Evolutionary conservation across 2,888 invertebrate species (phyloP), one percentile per base, ranked within the genome.

Genomic region (Pristionchus arcanus): DNA sequence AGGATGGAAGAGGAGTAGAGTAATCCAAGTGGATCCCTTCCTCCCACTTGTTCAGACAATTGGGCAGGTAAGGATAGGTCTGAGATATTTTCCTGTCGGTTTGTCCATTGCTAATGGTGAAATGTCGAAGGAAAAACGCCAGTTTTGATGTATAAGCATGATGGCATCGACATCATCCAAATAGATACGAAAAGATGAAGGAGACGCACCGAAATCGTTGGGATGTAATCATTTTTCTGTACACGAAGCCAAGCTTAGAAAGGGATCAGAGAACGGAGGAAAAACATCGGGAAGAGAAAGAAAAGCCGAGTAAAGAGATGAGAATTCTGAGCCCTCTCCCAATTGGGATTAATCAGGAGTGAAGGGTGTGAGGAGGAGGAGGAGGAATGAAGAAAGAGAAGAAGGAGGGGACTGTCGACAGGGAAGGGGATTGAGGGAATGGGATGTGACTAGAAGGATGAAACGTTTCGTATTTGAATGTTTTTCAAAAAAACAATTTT

Each of bases 201-300:
- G 21, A 4, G 9, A 9, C 42, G 55, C 55, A 55, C 55, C 55
- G 55, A 59, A 59, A 59, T 25, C 59, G 21, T 21, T 25, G 59
- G n/a, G 25, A 59, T 59, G 59, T 59, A 59, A 21, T 59, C 59
- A 59, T 59, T 21, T 71, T 74, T 66, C 66, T 87, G 31, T 25
- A 34, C 86, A 77, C 28, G n/a, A 83, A 59, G 85, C 42, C 42
- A 55, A 68, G 77, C 55, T 34, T 37, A 81, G 28, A 37, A 68
- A 74, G 49, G 53, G 83, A 83, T 55, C 37, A 53, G 55, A 89
- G 49, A n/a, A 74, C 49, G 55, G 42, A 81, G 89, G 49, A 59
- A 86, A 88, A 88, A 90, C n/a, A n/a, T n/a, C n/a, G n/a, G n/a
- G n/a, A 49, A 49, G 13, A 21, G 42, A 49, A n/a, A 34, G 77